A percentile compares a stretch with the other conserved stretches of the same genome.
Evolutionary conservation across 1,140 invertebrate species (phyloP).

Genomic region (Drosophila gunungcola): DNA sequence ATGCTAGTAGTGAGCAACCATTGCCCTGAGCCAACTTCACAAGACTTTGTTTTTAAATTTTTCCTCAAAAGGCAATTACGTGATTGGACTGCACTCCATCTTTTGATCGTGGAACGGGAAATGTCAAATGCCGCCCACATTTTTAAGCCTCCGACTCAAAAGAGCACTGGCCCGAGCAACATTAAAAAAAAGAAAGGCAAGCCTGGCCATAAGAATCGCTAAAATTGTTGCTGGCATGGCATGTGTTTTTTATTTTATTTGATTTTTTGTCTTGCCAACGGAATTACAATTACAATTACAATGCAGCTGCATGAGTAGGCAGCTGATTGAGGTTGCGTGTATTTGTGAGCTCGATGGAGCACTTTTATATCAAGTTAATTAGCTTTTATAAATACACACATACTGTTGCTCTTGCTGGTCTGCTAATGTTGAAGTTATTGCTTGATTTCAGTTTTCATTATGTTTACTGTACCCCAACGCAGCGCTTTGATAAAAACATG

Average conservation of each 20-base stretch:
- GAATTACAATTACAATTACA: constrained; percentile 52
- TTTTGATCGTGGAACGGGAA: constrained; percentile 29
- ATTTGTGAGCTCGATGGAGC: constrained; percentile 26
- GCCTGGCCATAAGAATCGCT: constrained; percentile 44
- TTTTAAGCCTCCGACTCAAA: constrained; percentile 15
- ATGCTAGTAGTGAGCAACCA: background rate
- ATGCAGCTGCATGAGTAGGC: constrained; percentile 55
- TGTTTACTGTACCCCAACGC: constrained; percentile 32
- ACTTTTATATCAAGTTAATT: constrained; percentile 64
- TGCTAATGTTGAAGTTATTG: constrained; percentile 16
- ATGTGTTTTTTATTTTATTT: constrained; percentile 23
- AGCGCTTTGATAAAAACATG: constrained; percentile 13
- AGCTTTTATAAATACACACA: constrained; percentile 34
- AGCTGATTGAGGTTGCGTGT: constrained; percentile 41
- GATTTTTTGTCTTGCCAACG: constrained; percentile 46
- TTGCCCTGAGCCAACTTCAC: background rate
- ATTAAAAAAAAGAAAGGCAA: constrained; percentile 37
- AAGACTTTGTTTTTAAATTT: background rate
- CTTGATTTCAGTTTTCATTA: constrained; percentile 23
- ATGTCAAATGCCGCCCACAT: constrained; percentile 51
- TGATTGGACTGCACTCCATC: constrained; percentile 39
- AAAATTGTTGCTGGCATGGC: constrained; percentile 27
- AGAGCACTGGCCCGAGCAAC: constrained; percentile 10
- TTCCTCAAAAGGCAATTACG: constrained; percentile 35
- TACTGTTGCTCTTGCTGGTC: constrained; percentile 2